Evolutionary conservation across 2,888 invertebrate genomes (phyloP).

Genomic region (Diloba caeruleocephala): DNA sequence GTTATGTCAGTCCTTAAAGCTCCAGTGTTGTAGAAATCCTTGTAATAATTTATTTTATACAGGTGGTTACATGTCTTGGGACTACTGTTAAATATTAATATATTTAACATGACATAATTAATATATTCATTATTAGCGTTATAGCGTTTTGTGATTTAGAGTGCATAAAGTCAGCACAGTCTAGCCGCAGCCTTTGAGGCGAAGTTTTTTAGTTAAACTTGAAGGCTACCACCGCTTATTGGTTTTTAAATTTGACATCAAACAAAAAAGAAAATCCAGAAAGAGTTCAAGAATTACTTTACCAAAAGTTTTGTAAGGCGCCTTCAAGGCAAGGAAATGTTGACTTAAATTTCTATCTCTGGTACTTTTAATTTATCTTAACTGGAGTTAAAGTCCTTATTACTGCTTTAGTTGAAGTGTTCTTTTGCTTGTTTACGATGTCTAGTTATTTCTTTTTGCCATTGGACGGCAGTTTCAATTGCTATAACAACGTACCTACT

Average conservation of each 20-base stretch:
- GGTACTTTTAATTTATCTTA: constrained; percentile 43
- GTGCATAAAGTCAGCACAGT: too few species aligned
- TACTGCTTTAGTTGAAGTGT: constrained; percentile 37
- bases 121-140: too few species aligned
- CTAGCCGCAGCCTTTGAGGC: not conserved
- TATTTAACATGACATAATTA: too few species aligned
- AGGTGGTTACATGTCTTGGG: too few species aligned
- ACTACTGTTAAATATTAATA: too few species aligned
- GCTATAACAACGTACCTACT: too few species aligned
- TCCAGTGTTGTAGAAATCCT: too few species aligned
- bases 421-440: constrained; percentile 15
- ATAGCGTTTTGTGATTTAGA: too few species aligned
- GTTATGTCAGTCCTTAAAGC: too few species aligned
- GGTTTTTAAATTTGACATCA: constrained; percentile 39
- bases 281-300: constrained; percentile 27
- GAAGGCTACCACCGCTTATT: constrained; percentile 26
- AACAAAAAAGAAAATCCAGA: constrained; percentile 32
- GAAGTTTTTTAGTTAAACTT: constrained; percentile 21
- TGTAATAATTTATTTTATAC: too few species aligned
- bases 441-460: too few species aligned
- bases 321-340: constrained; percentile 30
- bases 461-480: too few species aligned
- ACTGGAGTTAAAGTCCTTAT: constrained; percentile 39
- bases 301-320: constrained; percentile 36
- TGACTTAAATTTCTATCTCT: constrained; percentile 35